Evolutionary conservation across 2,888 invertebrate genomes (phyloP).

Genomic region (Stegophylla sp.): DNA sequence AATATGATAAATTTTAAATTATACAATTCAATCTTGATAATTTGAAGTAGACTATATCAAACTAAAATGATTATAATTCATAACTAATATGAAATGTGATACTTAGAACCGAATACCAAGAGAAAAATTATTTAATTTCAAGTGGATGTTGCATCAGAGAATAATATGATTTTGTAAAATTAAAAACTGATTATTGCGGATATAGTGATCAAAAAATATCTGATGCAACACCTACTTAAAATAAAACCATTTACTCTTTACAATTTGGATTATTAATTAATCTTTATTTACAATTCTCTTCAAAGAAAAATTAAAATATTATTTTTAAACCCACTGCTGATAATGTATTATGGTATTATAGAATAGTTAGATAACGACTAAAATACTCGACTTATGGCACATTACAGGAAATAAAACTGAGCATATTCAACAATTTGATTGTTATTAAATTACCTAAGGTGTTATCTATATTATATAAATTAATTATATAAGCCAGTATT

Average conservation of each 20-base stretch:
- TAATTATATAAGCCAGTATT: too few relatives aligned
- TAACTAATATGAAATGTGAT: not conserved
- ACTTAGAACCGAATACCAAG: not conserved
- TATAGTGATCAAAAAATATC: not conserved
- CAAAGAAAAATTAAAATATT: too few relatives aligned
- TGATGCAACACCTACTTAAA: constrained; percentile 3
- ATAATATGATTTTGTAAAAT: constrained; percentile 19
- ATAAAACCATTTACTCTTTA: not conserved
- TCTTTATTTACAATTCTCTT: not conserved
- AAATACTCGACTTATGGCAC: too few relatives aligned
- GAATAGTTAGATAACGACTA: too few relatives aligned
- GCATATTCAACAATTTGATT: too few relatives aligned
- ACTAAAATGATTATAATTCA: not conserved
- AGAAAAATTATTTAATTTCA: constrained; percentile 7
- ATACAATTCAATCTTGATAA: constrained; percentile 1
- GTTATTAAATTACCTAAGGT: too few relatives aligned
- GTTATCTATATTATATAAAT: too few relatives aligned
- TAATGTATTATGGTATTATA: too few relatives aligned
- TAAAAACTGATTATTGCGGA: not conserved
- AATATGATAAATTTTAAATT: not conserved
- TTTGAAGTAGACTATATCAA: constrained; percentile 4
- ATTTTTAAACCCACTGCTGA: too few relatives aligned
- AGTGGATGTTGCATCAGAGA: constrained; percentile 29
- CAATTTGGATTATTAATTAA: not conserved
- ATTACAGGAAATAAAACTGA: too few relatives aligned